Evolutionary conservation across 2,888 invertebrate species (phyloP).

Genomic region (Elmis aenea): DNA sequence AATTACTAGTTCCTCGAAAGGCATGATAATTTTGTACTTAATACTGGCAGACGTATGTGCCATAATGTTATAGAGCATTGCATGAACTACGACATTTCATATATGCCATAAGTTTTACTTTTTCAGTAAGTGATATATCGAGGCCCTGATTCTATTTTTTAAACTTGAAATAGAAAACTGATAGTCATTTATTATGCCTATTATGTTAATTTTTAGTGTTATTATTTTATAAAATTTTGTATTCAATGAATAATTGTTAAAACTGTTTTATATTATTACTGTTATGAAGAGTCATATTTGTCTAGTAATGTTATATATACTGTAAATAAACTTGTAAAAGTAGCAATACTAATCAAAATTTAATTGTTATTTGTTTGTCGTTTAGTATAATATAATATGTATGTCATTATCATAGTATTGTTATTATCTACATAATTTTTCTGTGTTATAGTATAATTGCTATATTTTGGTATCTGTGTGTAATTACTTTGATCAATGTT

Average conservation of each 20-base stretch:
- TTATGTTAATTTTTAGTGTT: conserved; percentile 4
- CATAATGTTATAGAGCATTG: conserved; percentile 21
- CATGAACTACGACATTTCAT: too few relatives aligned
- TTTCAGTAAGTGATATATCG: conserved; percentile 14
- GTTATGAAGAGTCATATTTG: conserved; percentile 20
- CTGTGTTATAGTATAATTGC: conserved; percentile 21
- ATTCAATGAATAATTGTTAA: conserved; percentile 18
- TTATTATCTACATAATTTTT: conserved; percentile 16
- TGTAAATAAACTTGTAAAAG: conserved; percentile 22
- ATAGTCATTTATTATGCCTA: conserved; percentile 13
- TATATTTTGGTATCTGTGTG: conserved; percentile 27
- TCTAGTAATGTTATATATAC: conserved; percentile 20
- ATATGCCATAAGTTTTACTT: conserved; percentile 18
- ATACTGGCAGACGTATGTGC: conserved; percentile 28
- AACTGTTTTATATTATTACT: conserved; percentile 23
- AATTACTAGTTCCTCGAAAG: conserved; percentile 25
- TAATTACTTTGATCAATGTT: conserved; percentile 24
- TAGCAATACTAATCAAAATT: conserved; percentile 21
- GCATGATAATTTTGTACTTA: conserved; percentile 28
- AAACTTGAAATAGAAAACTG: conserved; percentile 8
- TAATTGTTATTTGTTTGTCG: conserved; percentile 20
- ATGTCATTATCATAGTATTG: conserved; percentile 13
- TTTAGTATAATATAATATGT: conserved; percentile 8
- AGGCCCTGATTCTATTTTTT: conserved; percentile 7
- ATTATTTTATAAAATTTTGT: conserved; percentile 17